These are phyloP conservation scores for Diabrotica virgifera DNA, from an alignment of 1,140 invertebrate species.

Conservation along the genomic window DNA sequence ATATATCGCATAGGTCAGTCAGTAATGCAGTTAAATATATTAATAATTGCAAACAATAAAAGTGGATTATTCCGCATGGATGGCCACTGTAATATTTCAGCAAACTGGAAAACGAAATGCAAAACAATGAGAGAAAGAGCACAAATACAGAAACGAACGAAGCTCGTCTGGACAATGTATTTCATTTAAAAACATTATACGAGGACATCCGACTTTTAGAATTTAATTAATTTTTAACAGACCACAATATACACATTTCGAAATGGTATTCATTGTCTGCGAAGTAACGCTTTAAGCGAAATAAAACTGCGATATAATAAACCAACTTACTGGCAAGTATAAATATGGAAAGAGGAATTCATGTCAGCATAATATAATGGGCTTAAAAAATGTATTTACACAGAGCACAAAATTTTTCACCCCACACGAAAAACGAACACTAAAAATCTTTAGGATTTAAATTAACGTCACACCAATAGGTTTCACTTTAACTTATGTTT, in stretches of 20 bases:
- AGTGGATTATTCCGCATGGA: conserved; percentile 44
- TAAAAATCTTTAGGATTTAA: too few species aligned
- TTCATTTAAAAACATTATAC: conserved; percentile 29
- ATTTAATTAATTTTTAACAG: conserved; percentile 21
- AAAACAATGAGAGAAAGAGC: conserved; percentile 30
- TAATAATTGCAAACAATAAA: conserved; percentile 47
- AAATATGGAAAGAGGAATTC: conserved; percentile 2
- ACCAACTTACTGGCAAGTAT: conserved; percentile 1
- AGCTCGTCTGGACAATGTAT: conserved; percentile 30
- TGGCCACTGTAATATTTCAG: conserved; percentile 32
- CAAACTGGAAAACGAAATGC: conserved; percentile 28
- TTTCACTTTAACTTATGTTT: too few species aligned
- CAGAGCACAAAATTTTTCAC: too few species aligned
- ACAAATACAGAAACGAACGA: conserved; percentile 17
- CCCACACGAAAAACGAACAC: too few species aligned
- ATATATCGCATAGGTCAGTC: conserved; percentile 36
- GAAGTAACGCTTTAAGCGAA: neutral
- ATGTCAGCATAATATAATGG: conserved; percentile 2
- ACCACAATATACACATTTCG: conserved; percentile 12
- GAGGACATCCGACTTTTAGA: conserved; percentile 13
- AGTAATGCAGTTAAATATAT: conserved; percentile 45
- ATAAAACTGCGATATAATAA: conserved; percentile 1
- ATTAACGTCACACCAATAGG: too few species aligned
- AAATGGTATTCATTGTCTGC: neutral
- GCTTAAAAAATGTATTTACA: neutral